Evolutionary conservation across 2,113 vertebrate genomes (phyloP).

Genomic region (Sigmodon hispidus): DNA sequence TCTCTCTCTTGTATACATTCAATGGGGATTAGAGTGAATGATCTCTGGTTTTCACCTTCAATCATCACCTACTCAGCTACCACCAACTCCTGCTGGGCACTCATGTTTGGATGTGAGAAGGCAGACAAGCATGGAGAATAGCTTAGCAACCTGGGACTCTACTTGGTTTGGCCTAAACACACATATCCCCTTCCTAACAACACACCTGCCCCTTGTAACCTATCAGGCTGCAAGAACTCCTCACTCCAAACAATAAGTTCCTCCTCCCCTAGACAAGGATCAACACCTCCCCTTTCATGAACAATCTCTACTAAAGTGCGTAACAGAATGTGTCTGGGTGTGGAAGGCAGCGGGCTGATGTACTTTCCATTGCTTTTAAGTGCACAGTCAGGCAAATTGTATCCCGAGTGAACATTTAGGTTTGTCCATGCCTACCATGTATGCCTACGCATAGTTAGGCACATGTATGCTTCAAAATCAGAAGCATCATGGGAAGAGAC

Average conservation of each 20-base stretch:
- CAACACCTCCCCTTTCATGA: not conserved
- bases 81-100: not conserved
- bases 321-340: not conserved
- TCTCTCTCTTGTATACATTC: no score
- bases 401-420: not conserved
- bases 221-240: no score
- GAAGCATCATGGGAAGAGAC: not conserved
- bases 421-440: no score
- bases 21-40: not conserved
- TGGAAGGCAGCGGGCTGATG: not conserved
- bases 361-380: not conserved
- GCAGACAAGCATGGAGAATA: no score
- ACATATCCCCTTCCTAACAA: no score
- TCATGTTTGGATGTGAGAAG: not conserved
- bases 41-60: not conserved
- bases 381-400: not conserved
- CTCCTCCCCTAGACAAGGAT: not conserved
- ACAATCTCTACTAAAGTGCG: not conserved
- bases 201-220: not conserved
- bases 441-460: not conserved
- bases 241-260: not conserved
- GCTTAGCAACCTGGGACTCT: not conserved
- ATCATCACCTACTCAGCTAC: not conserved
- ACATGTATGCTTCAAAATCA: not conserved
- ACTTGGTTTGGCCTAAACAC: not conserved